Conservation (phyloP, 2,113 vertebrate species). For the Albula goreensis region DNA sequence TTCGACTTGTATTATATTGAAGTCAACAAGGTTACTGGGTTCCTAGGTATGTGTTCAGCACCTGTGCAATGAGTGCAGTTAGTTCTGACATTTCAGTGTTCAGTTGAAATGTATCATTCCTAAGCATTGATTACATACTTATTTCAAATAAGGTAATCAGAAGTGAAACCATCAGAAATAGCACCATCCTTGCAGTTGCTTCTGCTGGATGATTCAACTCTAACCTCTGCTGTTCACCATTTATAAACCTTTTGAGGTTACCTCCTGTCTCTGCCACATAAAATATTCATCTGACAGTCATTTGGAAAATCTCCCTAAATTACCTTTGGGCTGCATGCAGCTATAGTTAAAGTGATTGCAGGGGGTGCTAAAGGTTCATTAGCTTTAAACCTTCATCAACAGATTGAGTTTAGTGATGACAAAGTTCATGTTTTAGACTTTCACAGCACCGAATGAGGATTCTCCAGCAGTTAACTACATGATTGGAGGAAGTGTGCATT, state of each 20-base stretch:
- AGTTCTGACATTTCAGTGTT: background rate
- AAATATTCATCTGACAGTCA: background rate
- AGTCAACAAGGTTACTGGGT: background rate
- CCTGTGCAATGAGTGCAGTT: background rate
- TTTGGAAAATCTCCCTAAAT: background rate
- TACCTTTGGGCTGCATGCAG: background rate
- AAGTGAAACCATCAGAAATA: background rate
- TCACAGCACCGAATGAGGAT: too few species aligned
- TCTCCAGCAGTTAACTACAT: too few species aligned
- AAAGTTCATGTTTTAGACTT: background rate
- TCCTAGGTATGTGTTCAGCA: background rate
- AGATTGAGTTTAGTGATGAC: background rate
- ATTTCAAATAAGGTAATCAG: background rate
- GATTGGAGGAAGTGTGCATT: too few species aligned
- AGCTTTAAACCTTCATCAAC: background rate
- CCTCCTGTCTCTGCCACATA: background rate
- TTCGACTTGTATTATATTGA: too few species aligned
- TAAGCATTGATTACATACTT: background rate
- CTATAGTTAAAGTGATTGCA: background rate
- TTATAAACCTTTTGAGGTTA: conserved; percentile 5
- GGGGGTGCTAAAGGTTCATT: background rate
- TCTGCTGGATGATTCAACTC: background rate
- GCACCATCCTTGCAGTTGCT: background rate
- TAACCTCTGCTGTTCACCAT: conserved; percentile 3
- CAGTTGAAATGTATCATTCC: background rate